Conservation (phyloP, 2,888 invertebrate species). For the Caenorhabditis sp. region DNA sequence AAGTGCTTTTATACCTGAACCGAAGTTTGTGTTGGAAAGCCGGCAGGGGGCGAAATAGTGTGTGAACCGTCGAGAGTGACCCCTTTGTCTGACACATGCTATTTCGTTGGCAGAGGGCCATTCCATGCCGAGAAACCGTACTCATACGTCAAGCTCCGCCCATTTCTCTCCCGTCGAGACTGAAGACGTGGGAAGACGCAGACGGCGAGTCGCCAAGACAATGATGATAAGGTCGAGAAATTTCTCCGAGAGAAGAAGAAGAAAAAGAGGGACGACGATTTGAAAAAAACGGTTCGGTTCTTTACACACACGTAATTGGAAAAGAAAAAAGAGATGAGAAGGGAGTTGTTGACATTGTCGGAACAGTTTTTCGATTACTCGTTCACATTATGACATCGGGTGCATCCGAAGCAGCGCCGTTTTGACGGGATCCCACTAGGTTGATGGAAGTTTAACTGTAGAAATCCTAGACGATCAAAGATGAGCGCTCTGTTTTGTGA, state of each 20-base stretch:
- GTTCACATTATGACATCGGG: neutral
- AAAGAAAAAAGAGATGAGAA: neutral
- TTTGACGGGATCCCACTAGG: neutral
- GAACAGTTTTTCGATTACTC: conserved; percentile 19
- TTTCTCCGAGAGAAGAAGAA: conserved; percentile 7
- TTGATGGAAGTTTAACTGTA: conserved; percentile 1
- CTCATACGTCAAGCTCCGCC: conserved; percentile 46
- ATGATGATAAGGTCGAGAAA: conserved; percentile 39
- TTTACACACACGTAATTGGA: conserved; percentile 21
- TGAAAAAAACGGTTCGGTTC: conserved; percentile 51
- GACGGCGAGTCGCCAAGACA: neutral
- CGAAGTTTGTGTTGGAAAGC: conserved; percentile 30
- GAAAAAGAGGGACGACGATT: conserved; percentile 5
- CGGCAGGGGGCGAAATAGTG: conserved; percentile 20
- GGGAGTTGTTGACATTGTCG: conserved; percentile 8
- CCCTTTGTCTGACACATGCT: conserved; percentile 26
- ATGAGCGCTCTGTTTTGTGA: conserved; percentile 23
- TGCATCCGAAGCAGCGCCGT: neutral
- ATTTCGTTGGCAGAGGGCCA: conserved; percentile 34
- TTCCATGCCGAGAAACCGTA: conserved; percentile 46
- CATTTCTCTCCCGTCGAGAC: conserved; percentile 8
- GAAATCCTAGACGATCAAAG: conserved; percentile 23
- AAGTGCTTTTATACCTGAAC: conserved; percentile 41
- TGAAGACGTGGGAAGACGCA: conserved; percentile 10
- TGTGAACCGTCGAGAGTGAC: conserved; percentile 35